These are phyloP conservation scores for Pseudomyrmex dendroicus DNA, from an alignment of 1,140 invertebrate species.

Conservation along the genomic window DNA sequence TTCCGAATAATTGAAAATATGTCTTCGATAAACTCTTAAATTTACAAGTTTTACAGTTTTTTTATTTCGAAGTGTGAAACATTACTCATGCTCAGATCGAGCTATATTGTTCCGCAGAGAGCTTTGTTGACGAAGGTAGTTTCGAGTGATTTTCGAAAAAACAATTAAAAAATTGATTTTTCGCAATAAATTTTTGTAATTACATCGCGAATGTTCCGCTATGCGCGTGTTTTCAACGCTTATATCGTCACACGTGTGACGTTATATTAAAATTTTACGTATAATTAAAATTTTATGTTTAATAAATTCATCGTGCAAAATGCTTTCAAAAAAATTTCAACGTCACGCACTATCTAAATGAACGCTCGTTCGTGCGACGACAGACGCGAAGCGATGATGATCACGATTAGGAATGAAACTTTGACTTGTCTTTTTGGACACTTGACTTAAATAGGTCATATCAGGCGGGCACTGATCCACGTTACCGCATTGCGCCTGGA, in stretches of 20 bases:
- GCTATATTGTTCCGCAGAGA: neutral
- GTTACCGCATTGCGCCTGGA: conserved; percentile 80
- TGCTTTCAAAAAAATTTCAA: too few species aligned
- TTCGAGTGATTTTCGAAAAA: neutral
- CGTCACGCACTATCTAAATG: too few species aligned
- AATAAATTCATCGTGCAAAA: too few species aligned
- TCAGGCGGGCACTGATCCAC: conserved; percentile 53
- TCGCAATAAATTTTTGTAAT: neutral
- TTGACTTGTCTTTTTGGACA: conserved; percentile 28
- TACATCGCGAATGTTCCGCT: neutral
- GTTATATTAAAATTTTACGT: too few species aligned
- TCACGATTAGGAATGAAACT: conserved; percentile 33
- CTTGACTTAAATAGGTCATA: conserved; percentile 54
- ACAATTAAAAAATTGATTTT: neutral
- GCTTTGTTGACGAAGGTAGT: neutral
- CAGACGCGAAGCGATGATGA: neutral
- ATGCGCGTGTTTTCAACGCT: neutral
- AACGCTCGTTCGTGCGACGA: neutral
- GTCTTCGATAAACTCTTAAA: neutral
- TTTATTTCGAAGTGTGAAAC: neutral
- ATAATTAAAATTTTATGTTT: too few species aligned
- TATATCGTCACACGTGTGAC: too few species aligned
- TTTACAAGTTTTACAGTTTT: neutral
- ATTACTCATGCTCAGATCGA: neutral
- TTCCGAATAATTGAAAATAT: neutral